phyloP scores from a whole-genome alignment of 2,888 invertebrate species.

The Epinotia ramella region DNA sequence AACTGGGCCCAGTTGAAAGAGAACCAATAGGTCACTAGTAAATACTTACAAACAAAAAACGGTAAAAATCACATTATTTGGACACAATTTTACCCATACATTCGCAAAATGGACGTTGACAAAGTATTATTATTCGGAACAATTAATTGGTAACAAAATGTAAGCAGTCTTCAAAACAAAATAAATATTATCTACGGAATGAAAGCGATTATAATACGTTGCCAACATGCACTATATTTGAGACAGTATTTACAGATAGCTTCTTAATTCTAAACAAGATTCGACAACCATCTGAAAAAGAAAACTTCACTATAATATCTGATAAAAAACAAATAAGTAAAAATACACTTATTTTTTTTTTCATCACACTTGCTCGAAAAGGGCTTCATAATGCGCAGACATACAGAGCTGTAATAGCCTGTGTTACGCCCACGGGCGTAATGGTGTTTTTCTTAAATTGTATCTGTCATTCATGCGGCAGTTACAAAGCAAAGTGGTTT shows the following conservation, averaged over 20 bases:
- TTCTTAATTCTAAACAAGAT: constrained; percentile 28
- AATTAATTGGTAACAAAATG: constrained; percentile 41
- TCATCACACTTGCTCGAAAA: too few relatives aligned
- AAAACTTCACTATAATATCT: background rate
- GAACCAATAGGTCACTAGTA: background rate
- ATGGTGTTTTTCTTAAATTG: too few relatives aligned
- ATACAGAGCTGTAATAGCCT: too few relatives aligned
- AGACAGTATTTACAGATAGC: constrained; percentile 51
- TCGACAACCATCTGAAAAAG: constrained; percentile 20
- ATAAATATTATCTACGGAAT: constrained; percentile 44
- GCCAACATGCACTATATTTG: constrained; percentile 69
- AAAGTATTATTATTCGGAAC: constrained; percentile 60
- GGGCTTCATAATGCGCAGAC: too few relatives aligned
- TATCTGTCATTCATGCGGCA: too few relatives aligned
- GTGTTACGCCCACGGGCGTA: too few relatives aligned
- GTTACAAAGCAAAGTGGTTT: too few relatives aligned
- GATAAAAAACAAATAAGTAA: background rate
- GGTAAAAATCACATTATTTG: background rate
- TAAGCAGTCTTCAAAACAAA: constrained; percentile 48
- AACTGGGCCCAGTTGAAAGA: background rate
- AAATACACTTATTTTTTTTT: too few relatives aligned
- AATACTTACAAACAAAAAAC: background rate
- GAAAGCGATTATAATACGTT: constrained; percentile 61
- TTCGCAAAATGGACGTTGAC: constrained; percentile 66
- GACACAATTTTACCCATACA: constrained; percentile 1